Evolutionary conservation across 2,113 vertebrate species (phyloP).

Genomic region (Stomatorhinus ivindoensis): DNA sequence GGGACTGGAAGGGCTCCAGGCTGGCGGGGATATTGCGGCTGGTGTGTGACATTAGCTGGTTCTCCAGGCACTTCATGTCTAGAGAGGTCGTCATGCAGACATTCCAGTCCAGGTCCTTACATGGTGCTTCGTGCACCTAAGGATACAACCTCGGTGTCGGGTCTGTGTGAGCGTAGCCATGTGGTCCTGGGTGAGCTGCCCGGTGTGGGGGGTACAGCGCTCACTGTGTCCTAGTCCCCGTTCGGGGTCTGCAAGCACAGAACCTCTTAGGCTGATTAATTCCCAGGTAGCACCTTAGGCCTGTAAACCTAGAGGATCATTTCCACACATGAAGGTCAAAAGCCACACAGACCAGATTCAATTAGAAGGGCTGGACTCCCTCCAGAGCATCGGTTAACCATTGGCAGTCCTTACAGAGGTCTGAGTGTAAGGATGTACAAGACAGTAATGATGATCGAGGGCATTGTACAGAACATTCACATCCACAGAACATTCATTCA

Average conservation of each 20-base stretch:
- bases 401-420: not conserved
- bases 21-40: not conserved
- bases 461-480: not conserved
- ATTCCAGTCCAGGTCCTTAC: not conserved
- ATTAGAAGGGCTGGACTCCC: slow-evolving; percentile 13
- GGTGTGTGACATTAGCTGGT: not conserved
- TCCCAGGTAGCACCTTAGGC: slow-evolving; percentile 46
- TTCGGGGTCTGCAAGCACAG: slow-evolving; percentile 37
- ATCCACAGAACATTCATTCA: not conserved
- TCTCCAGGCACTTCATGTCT: not conserved
- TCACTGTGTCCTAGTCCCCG: slow-evolving; percentile 34
- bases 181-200: not conserved
- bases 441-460: not conserved
- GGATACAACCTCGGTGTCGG: not conserved
- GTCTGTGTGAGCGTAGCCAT: not conserved
- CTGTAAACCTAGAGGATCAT: slow-evolving; percentile 52
- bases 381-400: slow-evolving; percentile 21
- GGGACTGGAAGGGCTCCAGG: not conserved
- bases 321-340: slow-evolving; percentile 49
- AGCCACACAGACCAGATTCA: slow-evolving; percentile 33
- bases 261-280: slow-evolving; percentile 60
- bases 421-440: not conserved
- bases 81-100: not conserved
- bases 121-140: not conserved
- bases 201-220: not conserved